Evolutionary conservation across 2,797 vertebrate species (phyloP).

Genomic region (Channallabes apus): DNA sequence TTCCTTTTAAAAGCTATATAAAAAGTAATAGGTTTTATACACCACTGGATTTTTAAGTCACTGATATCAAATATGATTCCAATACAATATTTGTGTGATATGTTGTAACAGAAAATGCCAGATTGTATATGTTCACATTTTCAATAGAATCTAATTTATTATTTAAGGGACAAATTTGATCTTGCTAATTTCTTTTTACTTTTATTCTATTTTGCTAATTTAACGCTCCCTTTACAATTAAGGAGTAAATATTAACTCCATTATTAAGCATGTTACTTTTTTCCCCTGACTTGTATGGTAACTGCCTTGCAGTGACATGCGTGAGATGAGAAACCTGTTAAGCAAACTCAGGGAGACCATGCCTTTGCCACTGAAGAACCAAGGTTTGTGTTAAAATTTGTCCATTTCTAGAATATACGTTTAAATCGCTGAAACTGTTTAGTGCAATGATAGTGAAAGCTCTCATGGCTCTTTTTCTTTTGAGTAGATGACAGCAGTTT

Average conservation of each 20-base stretch:
- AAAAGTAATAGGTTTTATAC: not conserved
- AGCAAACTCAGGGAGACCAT: constrained; percentile 99
- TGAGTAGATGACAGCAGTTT: constrained; percentile 94
- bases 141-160: not conserved
- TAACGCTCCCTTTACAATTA: not conserved
- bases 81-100: not conserved
- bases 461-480: constrained; percentile 12
- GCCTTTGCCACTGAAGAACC: constrained; percentile 97
- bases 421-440: not conserved
- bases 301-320: constrained; percentile 84
- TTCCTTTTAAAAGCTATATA: not conserved
- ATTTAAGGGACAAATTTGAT: not conserved
- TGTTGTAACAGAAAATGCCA: not conserved
- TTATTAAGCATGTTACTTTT: not conserved
- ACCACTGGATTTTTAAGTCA: not conserved
- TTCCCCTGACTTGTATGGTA: not conserved
- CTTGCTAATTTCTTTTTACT: not conserved
- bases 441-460: not conserved
- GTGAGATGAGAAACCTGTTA: constrained; percentile 97
- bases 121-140: not conserved
- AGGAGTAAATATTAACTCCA: not conserved
- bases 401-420: not conserved
- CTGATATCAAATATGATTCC: not conserved
- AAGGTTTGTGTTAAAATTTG: constrained; percentile 75
- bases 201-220: not conserved